Percentiles rank a stretch among this genome's conserved stretches.
Evolutionary conservation across 1,140 invertebrate genomes (phyloP).

Genomic region (Trichonephila clavipes): DNA sequence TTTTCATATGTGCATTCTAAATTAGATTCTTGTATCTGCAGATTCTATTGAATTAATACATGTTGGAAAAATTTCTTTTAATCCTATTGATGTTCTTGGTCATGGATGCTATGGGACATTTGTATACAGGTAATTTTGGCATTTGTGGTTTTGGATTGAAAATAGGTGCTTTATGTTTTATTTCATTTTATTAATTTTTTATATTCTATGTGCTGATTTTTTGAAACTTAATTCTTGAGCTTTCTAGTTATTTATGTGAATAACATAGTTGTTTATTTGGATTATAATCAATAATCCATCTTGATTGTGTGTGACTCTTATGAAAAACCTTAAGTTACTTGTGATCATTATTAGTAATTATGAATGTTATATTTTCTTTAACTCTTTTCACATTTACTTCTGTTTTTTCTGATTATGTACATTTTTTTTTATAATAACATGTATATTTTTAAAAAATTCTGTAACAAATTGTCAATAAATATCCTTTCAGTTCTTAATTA

Average conservation of each 20-base stretch:
- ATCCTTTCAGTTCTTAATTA: no score
- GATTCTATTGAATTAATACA: conserved; percentile 85
- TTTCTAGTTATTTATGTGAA: background rate
- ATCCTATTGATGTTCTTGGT: conserved; percentile 92
- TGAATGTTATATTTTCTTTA: no score
- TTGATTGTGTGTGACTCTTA: no score
- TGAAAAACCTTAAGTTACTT: no score
- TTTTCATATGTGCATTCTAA: background rate
- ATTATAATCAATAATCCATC: background rate
- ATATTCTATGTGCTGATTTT: background rate
- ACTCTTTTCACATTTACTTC: no score
- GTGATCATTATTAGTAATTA: no score
- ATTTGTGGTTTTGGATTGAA: background rate
- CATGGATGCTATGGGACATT: conserved; percentile 99
- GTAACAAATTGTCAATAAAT: no score
- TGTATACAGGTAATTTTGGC: conserved; percentile 89
- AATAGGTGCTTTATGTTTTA: background rate
- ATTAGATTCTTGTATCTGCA: conserved; percentile 79
- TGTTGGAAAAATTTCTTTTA: conserved; percentile 95
- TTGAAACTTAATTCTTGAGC: background rate
- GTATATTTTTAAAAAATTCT: no score
- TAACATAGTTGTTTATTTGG: background rate
- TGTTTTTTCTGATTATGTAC: no score
- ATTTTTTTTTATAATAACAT: no score
- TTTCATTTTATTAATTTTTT: background rate